These are phyloP conservation scores for Julus scandinavius DNA, from an alignment of 2,888 invertebrate genomes.

Conservation along the genomic window DNA sequence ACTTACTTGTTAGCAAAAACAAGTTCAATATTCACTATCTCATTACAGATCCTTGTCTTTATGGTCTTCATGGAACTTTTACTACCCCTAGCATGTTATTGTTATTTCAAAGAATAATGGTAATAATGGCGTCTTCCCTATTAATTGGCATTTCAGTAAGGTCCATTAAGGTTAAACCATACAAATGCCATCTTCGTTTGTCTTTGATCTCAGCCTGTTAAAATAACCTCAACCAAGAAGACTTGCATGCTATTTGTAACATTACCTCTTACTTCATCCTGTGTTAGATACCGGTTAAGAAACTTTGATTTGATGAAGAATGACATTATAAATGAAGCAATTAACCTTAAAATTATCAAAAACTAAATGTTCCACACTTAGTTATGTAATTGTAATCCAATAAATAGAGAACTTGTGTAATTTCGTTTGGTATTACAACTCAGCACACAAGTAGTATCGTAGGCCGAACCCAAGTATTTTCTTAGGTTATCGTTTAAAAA, in stretches of 20 bases:
- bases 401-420: background rate
- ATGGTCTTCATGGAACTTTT: too few relatives aligned
- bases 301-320: background rate
- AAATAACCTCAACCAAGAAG: background rate
- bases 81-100: background rate
- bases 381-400: too few relatives aligned
- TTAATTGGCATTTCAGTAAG: background rate
- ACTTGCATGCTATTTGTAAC: background rate
- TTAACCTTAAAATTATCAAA: too few relatives aligned
- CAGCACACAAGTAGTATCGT: background rate
- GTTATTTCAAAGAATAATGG: conserved; percentile 8
- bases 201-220: background rate
- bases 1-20: too few relatives aligned
- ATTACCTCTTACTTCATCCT: background rate
- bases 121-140: background rate
- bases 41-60: too few relatives aligned
- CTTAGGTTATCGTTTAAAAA: too few relatives aligned
- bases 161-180: background rate
- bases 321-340: background rate
- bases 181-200: background rate
- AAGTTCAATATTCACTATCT: too few relatives aligned
- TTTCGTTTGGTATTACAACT: background rate
- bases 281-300: background rate
- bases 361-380: too few relatives aligned
- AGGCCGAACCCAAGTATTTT: too few relatives aligned